Conservation (phyloP, 2,888 invertebrate genomes). For the Tricholauxania praeusta region DNA sequence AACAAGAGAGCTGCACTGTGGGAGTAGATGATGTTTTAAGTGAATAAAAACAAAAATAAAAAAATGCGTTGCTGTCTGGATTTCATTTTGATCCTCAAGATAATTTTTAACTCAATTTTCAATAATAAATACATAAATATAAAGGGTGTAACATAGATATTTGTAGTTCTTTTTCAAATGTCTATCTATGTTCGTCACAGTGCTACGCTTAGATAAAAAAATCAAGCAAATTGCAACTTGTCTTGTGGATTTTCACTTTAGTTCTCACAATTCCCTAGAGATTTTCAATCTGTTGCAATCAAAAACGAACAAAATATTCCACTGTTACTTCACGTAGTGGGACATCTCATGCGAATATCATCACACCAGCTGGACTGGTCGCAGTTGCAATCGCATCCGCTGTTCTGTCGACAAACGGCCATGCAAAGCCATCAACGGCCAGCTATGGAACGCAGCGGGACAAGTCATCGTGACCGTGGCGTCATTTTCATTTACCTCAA, state of each 20-base stretch:
- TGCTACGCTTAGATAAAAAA: too few relatives aligned
- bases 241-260: neutral
- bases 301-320: too few relatives aligned
- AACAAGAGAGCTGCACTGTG: too few relatives aligned
- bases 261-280: too few relatives aligned
- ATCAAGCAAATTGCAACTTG: too few relatives aligned
- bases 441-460: slow-evolving; percentile 22
- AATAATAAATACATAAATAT: neutral
- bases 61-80: neutral
- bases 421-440: neutral
- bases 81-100: neutral
- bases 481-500: slow-evolving; percentile 15
- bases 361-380: neutral
- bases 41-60: neutral
- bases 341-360: neutral
- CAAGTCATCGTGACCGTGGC: slow-evolving; percentile 24
- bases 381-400: neutral
- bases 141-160: neutral
- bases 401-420: neutral
- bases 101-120: neutral
- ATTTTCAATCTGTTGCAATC: too few relatives aligned
- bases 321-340: too few relatives aligned
- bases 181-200: too few relatives aligned
- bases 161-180: neutral
- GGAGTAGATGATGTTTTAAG: too few relatives aligned